phyloP scores from a whole-genome alignment of 2,113 vertebrate species.

The Caretta caretta region DNA sequence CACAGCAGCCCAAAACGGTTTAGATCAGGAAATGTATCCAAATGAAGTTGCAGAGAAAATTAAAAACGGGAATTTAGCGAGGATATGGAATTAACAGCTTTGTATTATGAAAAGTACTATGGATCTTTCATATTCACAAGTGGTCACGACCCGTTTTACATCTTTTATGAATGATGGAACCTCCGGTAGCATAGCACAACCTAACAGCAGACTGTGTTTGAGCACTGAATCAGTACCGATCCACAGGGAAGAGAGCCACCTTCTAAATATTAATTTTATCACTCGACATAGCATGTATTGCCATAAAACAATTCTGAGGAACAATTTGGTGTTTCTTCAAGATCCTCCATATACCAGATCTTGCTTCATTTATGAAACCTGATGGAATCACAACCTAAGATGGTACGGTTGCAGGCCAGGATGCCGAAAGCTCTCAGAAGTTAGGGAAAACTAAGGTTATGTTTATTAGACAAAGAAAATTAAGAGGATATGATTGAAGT shows the following conservation, averaged over 20 bases:
- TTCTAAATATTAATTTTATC: not conserved
- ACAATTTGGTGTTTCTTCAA: not conserved
- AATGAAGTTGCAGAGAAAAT: slow-evolving; percentile 17
- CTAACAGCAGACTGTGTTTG: slow-evolving; percentile 15
- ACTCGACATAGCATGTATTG: not conserved
- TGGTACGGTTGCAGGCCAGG: not conserved
- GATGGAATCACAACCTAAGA: not conserved
- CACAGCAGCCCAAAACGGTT: slow-evolving; percentile 26
- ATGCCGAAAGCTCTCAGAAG: not conserved
- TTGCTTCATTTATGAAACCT: not conserved
- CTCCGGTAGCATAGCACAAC: not conserved
- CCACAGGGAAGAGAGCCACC: not conserved
- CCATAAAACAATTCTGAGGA: not conserved
- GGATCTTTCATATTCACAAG: not conserved
- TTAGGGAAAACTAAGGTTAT: not conserved
- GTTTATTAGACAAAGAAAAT: not conserved
- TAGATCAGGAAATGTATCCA: slow-evolving; percentile 3
- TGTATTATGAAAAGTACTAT: not conserved
- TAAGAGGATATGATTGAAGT: not conserved
- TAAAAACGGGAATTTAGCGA: slow-evolving; percentile 6
- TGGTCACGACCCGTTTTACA: not conserved
- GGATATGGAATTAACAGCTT: slow-evolving; percentile 21
- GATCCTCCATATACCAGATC: slow-evolving; percentile 13
- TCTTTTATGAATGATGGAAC: not conserved
- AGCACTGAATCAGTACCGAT: not conserved